Evolutionary conservation across 2,113 vertebrate genomes (phyloP).

Genomic region (Saccopteryx leptura): DNA sequence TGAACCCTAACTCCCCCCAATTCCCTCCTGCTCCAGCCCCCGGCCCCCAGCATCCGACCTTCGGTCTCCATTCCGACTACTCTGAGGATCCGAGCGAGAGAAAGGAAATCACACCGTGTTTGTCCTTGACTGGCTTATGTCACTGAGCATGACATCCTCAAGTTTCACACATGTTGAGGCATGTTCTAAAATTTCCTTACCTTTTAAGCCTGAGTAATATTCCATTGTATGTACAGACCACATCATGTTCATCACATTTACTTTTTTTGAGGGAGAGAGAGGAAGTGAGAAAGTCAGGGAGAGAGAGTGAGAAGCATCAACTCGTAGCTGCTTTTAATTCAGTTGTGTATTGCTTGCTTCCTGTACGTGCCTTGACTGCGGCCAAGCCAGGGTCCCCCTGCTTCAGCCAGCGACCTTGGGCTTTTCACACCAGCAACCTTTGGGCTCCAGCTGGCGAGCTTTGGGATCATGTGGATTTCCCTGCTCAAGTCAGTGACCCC

Average conservation of each 20-base stretch:
- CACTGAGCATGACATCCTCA: accelerated
- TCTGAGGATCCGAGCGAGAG: accelerated
- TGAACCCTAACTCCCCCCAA: background rate
- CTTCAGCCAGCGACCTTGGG: too few relatives aligned
- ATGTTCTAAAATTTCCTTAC: background rate
- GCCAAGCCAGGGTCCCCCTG: too few relatives aligned
- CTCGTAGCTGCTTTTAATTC: too few relatives aligned
- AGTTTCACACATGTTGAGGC: background rate
- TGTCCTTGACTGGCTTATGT: background rate
- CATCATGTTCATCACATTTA: background rate
- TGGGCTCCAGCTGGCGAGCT: too few relatives aligned
- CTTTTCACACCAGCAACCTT: too few relatives aligned
- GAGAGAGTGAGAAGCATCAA: too few relatives aligned
- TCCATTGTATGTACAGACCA: background rate
- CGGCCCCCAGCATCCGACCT: background rate
- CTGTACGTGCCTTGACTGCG: too few relatives aligned
- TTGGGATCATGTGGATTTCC: too few relatives aligned
- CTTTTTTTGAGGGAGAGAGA: background rate
- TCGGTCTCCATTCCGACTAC: background rate
- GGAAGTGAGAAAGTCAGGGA: too few relatives aligned
- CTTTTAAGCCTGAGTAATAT: background rate
- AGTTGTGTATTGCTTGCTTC: too few relatives aligned
- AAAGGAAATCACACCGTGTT: accelerated
- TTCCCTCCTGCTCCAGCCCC: accelerated
- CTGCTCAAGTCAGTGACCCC: too few relatives aligned